A percentile compares a stretch with the other conserved stretches of the same genome.
Conservation (phyloP, 2,888 invertebrate genomes). For the Serripes groenlandicus region DNA sequence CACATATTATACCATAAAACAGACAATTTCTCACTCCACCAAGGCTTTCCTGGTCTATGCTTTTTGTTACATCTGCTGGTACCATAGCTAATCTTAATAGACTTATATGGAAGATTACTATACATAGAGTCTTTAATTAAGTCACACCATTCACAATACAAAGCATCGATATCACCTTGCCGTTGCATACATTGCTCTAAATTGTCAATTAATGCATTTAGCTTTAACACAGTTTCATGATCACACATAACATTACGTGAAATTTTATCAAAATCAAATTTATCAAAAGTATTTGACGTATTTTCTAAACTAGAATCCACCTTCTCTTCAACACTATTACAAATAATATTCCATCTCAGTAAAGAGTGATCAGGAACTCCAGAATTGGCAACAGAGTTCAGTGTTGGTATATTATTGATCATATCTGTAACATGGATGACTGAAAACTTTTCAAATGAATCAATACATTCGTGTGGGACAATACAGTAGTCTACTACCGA, state of each 20-base stretch:
- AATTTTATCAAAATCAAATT: background rate
- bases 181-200: background rate
- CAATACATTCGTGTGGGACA: background rate
- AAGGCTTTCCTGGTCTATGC: conserved; percentile 9
- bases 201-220: background rate
- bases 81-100: background rate
- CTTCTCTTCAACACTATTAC: background rate
- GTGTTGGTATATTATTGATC: background rate
- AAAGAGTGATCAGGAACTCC: background rate
- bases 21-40: conserved; percentile 17
- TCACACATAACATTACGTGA: background rate
- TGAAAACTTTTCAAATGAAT: background rate
- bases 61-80: background rate
- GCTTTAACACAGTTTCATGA: background rate
- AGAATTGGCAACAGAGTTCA: background rate
- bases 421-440: background rate
- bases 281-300: background rate
- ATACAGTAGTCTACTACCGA: too few species aligned
- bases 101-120: background rate
- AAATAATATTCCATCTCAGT: background rate
- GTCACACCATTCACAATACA: conserved; percentile 1
- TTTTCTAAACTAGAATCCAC: background rate
- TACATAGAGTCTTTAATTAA: background rate
- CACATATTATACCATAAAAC: background rate
- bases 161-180: background rate